Evolutionary conservation across 2,888 invertebrate genomes (phyloP).

Genomic region (Electrophaes corylata): DNA sequence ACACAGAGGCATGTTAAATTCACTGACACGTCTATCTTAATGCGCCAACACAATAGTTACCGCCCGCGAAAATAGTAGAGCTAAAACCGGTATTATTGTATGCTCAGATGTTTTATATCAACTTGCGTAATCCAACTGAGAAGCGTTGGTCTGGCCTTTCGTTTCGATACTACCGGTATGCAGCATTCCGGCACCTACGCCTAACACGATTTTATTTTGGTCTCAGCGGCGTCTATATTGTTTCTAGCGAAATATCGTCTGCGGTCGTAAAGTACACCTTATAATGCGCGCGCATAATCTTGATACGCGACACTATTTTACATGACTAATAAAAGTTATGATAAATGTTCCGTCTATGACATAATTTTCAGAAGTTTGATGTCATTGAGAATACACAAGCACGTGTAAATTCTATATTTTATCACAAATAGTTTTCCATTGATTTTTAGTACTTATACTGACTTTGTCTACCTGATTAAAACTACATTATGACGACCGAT

Average conservation of each 20-base stretch:
- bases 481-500: too few species aligned
- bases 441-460: not conserved
- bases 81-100: slow-evolving; percentile 65
- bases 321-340: slow-evolving; percentile 20
- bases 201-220: slow-evolving; percentile 66
- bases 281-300: slow-evolving; percentile 45
- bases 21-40: slow-evolving; percentile 62
- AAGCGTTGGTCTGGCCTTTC: slow-evolving; percentile 57
- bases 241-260: slow-evolving; percentile 30
- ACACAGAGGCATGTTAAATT: slow-evolving; percentile 57
- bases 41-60: slow-evolving; percentile 58
- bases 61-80: slow-evolving; percentile 64
- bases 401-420: not conserved
- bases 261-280: slow-evolving; percentile 48
- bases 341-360: slow-evolving; percentile 18
- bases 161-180: slow-evolving; percentile 58
- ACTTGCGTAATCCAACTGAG: slow-evolving; percentile 60
- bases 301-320: slow-evolving; percentile 41
- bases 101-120: slow-evolving; percentile 55
- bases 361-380: slow-evolving; percentile 15
- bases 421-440: not conserved
- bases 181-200: slow-evolving; percentile 52
- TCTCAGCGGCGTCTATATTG: slow-evolving; percentile 44
- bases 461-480: too few species aligned
- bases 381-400: slow-evolving; percentile 9